A percentile compares a stretch with the other conserved stretches of the same genome.
phyloP scores from a whole-genome alignment of 2,113 vertebrate species.

The Paratilapia polleni region DNA sequence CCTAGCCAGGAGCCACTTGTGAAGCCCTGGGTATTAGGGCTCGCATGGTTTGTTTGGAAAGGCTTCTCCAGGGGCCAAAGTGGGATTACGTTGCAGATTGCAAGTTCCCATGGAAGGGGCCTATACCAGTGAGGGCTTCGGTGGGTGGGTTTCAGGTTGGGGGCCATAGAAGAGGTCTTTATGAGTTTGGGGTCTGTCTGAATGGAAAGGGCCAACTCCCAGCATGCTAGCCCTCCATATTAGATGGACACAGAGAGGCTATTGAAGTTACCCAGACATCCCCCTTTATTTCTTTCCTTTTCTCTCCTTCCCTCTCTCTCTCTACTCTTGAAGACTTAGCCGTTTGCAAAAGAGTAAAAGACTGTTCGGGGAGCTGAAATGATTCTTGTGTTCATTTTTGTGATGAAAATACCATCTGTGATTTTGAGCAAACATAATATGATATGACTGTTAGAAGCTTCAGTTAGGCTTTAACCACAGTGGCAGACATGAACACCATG shows the following conservation, averaged over 20 bases:
- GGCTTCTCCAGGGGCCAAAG: constrained; percentile 79
- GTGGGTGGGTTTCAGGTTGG: constrained; percentile 80
- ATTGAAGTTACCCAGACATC: constrained; percentile 78
- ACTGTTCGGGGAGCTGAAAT: constrained; percentile 43
- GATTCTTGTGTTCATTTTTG: constrained; percentile 49
- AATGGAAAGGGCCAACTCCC: constrained; percentile 79
- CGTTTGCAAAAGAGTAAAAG: constrained; percentile 60
- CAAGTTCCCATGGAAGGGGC: constrained; percentile 80
- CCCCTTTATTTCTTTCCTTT: constrained; percentile 66
- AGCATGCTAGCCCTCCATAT: constrained; percentile 80
- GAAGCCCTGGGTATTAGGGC: constrained; percentile 78
- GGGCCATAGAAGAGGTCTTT: constrained; percentile 79
- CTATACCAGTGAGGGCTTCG: constrained; percentile 70
- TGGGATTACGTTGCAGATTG: constrained; percentile 83
- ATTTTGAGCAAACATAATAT: constrained; percentile 48
- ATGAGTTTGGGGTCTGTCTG: constrained; percentile 78
- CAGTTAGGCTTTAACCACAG: not conserved
- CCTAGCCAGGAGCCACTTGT: constrained; percentile 75
- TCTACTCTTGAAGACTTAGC: constrained; percentile 60
- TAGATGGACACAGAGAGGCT: constrained; percentile 80
- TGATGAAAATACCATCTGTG: constrained; percentile 58
- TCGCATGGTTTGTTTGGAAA: constrained; percentile 81
- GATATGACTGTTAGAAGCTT: constrained; percentile 6
- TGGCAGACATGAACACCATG: not conserved
- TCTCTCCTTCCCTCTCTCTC: constrained; percentile 44